phyloP scores from a whole-genome alignment of 2,113 vertebrate genomes.

The Heteronetta atricapilla region DNA sequence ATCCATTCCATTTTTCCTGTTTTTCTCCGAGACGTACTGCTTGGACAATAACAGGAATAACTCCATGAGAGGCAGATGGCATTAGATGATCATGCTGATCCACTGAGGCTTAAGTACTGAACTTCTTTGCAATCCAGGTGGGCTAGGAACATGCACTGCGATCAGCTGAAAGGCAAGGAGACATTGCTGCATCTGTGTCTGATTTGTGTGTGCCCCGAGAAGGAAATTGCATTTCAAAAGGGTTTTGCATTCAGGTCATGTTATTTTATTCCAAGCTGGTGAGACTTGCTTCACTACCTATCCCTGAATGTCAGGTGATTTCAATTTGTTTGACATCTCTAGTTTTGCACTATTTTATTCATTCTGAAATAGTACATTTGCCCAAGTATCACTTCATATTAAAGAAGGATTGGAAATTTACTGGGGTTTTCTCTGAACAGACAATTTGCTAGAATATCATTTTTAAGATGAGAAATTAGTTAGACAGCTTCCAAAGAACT shows the following conservation, averaged over 20 bases:
- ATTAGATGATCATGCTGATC: not conserved
- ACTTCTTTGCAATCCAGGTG: not conserved
- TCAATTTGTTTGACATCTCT: not conserved
- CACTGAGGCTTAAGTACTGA: not conserved
- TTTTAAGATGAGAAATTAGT: not conserved
- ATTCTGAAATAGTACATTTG: not conserved
- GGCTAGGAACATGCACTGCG: not conserved
- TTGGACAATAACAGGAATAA: not conserved
- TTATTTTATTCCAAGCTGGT: conserved; percentile 20
- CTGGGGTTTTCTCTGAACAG: not conserved
- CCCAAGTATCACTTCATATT: not conserved
- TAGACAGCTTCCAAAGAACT: not conserved
- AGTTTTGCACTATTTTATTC: not conserved
- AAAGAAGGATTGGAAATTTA: not conserved
- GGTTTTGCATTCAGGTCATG: not conserved
- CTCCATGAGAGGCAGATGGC: not conserved
- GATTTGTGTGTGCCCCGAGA: not conserved
- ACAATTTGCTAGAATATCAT: not conserved
- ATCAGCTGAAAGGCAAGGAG: not conserved
- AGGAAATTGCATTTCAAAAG: conserved; percentile 25
- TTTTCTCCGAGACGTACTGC: not conserved
- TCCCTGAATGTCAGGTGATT: not conserved
- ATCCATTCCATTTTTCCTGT: not conserved
- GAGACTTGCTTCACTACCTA: not conserved
- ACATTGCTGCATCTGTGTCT: not conserved